Percentiles rank a stretch among this genome's conserved stretches.
Conservation (phyloP, 1,140 invertebrate species). For the Drosophila kepulauana region DNA sequence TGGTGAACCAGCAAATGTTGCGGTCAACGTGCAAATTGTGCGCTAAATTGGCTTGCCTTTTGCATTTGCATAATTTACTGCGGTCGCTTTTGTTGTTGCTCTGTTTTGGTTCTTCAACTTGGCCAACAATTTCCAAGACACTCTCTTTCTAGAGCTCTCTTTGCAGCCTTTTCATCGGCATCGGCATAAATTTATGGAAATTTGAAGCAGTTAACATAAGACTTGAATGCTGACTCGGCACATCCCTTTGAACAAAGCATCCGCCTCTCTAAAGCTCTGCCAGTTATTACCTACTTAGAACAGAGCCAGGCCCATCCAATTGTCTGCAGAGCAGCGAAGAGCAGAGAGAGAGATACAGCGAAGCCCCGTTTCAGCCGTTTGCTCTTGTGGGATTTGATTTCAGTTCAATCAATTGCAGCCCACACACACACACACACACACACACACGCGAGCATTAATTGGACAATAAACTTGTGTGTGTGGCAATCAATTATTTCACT, state of each 20-base stretch:
- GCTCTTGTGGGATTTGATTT: not conserved
- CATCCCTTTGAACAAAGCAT: not conserved
- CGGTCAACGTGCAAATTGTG: slow-evolving; percentile 74
- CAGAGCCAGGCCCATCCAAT: not conserved
- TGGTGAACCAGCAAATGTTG: slow-evolving; percentile 50
- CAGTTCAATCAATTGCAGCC: not conserved
- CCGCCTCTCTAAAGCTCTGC: not conserved
- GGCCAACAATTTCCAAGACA: slow-evolving; percentile 3
- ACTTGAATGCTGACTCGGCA: slow-evolving; percentile 1
- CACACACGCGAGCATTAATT: slow-evolving; percentile 37
- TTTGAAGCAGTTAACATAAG: slow-evolving; percentile 32
- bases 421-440: not conserved
- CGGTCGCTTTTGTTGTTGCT: slow-evolving; percentile 27
- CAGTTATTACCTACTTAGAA: slow-evolving; percentile 4
- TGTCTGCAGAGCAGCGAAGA: not conserved
- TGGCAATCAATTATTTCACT: slow-evolving; percentile 31
- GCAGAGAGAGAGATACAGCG: not conserved
- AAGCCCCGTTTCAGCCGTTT: not conserved
- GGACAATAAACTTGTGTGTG: slow-evolving; percentile 11
- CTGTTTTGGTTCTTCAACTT: slow-evolving; percentile 2
- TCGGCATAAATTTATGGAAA: slow-evolving; percentile 41
- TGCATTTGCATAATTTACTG: slow-evolving; percentile 63
- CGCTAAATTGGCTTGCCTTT: slow-evolving; percentile 61
- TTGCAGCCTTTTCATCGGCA: slow-evolving; percentile 5
- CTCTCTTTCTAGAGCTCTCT: slow-evolving; percentile 12